Percentiles rank a stretch among this genome's conserved stretches.
These are phyloP conservation scores for Laticauda colubrina DNA, from an alignment of 2,113 vertebrate genomes.

Conservation along the genomic window DNA sequence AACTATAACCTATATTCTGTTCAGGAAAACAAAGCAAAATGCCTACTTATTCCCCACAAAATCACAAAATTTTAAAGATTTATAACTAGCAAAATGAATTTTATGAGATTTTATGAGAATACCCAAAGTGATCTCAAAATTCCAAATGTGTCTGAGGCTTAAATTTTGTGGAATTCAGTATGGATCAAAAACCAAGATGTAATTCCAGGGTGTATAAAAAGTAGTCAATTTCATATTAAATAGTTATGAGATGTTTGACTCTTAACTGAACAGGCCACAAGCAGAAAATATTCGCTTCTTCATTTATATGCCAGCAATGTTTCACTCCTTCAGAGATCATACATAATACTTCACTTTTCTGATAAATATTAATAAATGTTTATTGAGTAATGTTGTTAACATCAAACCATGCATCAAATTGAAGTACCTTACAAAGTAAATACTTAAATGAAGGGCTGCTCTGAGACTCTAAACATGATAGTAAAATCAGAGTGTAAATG, in stretches of 20 bases:
- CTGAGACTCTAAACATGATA: not conserved
- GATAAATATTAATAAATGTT: not conserved
- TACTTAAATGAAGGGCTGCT: not conserved
- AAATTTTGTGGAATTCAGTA: not conserved
- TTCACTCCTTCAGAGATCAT: not conserved
- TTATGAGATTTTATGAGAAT: not conserved
- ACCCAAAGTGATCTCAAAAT: not conserved
- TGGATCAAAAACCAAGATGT: not conserved
- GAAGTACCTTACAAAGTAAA: not conserved
- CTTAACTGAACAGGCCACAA: not conserved
- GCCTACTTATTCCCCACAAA: not conserved
- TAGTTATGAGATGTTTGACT: not conserved
- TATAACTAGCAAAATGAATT: not conserved
- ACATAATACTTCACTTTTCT: not conserved
- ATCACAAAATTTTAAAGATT: not conserved
- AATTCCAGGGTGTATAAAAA: not conserved
- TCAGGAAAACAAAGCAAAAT: not conserved
- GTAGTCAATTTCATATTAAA: not conserved
- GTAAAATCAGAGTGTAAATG: constrained; percentile 2
- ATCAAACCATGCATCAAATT: not conserved
- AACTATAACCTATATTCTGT: not conserved
- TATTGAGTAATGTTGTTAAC: not conserved
- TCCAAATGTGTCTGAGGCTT: not conserved
- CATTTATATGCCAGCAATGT: not conserved
- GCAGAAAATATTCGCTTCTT: not conserved